phyloP scores from a whole-genome alignment of 1,140 invertebrate species.

The Pogonognathellus flavescens region DNA sequence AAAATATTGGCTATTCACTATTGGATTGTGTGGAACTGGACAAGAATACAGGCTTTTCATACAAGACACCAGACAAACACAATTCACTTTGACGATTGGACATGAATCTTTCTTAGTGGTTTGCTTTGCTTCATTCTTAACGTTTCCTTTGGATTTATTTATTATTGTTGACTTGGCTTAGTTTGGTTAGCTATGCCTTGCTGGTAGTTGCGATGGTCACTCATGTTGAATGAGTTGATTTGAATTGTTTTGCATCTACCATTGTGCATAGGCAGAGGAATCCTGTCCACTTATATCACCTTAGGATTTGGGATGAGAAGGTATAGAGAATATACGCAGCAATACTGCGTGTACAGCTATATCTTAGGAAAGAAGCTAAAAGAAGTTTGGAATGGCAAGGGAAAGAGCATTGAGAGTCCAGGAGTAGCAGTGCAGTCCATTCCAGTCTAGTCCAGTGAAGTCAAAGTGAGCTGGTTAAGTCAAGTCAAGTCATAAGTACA shows the following conservation, averaged over 20 bases:
- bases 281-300: neutral
- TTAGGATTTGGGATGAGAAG: neutral
- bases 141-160: neutral
- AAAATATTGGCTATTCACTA: constrained; percentile 3
- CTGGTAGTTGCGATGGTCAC: constrained; percentile 19
- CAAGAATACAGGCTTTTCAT: neutral
- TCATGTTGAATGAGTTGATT: constrained; percentile 39
- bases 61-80: neutral
- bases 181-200: neutral
- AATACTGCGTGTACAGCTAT: neutral
- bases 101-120: constrained; percentile 34
- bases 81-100: constrained; percentile 25
- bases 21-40: constrained; percentile 16
- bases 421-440: neutral
- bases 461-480: neutral
- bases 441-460: constrained; percentile 6
- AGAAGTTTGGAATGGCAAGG: neutral
- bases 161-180: neutral
- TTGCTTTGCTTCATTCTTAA: neutral
- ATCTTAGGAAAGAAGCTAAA: neutral
- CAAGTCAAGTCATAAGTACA: neutral
- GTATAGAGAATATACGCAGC: neutral
- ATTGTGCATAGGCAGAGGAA: neutral
- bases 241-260: constrained; percentile 10
- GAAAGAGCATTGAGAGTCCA: constrained; percentile 5